A percentile compares a stretch with the other conserved stretches of the same genome.
Conservation (phyloP, 2,113 vertebrate genomes). For the Prionailurus viverrinus region DNA sequence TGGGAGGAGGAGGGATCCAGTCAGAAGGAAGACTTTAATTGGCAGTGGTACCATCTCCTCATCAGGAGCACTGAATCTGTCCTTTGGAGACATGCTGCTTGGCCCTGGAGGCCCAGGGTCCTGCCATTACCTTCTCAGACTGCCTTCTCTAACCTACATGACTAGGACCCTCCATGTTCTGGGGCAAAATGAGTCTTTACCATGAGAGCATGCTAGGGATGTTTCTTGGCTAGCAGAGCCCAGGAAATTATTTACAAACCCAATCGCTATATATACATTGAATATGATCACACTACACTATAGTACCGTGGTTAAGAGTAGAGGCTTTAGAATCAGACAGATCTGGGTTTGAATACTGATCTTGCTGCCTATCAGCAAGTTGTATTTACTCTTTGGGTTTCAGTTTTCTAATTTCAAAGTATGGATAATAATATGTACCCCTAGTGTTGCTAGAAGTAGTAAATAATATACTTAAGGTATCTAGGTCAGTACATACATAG, state of each 20-base stretch:
- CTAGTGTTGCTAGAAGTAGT: not conserved
- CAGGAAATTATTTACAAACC: not conserved
- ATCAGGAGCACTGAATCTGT: not conserved
- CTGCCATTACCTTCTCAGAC: too few relatives aligned
- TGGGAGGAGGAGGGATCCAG: not conserved
- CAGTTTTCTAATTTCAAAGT: not conserved
- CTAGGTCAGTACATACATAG: not conserved
- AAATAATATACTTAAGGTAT: not conserved
- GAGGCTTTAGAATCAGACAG: not conserved
- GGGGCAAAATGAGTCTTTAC: not conserved
- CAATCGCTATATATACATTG: not conserved
- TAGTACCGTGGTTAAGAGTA: not conserved
- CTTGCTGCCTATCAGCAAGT: not conserved
- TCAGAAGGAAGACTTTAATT: not conserved
- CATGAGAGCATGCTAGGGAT: not conserved
- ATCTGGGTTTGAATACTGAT: not conserved
- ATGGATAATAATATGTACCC: not conserved
- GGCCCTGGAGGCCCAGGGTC: not conserved
- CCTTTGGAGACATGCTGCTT: not conserved
- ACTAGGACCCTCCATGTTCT: not conserved
- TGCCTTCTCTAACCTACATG: not conserved
- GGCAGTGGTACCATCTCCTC: not conserved
- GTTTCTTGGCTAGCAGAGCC: not conserved
- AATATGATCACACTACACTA: not conserved
- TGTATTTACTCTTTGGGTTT: not conserved